phyloP scores from a whole-genome alignment of 2,797 vertebrate species.

The Gephyroberyx darwinii region DNA sequence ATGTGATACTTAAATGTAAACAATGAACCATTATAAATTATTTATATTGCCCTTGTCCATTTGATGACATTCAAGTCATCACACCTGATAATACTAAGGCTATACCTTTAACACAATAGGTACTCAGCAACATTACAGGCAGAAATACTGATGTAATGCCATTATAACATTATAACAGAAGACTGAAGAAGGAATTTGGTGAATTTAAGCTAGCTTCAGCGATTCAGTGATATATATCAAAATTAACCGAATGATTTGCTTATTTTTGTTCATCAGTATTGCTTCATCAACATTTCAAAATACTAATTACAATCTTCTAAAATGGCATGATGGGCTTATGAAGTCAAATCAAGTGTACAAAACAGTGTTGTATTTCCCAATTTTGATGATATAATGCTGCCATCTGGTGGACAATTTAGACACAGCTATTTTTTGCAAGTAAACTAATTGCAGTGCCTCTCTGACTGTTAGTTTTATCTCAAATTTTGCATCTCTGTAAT shows the following conservation, averaged over 20 bases:
- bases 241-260: no score
- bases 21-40: no score
- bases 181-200: background rate
- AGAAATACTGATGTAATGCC: background rate
- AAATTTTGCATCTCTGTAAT: background rate
- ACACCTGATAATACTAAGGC: no score
- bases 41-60: no score
- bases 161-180: no score
- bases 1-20: background rate
- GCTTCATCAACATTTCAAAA: background rate
- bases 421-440: background rate
- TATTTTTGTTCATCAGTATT: background rate
- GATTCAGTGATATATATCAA: background rate
- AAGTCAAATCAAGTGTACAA: background rate
- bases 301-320: background rate
- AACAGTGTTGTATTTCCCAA: background rate
- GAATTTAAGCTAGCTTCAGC: background rate
- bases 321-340: background rate
- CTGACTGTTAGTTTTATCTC: background rate
- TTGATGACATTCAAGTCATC: no score
- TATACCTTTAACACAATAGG: background rate
- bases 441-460: background rate
- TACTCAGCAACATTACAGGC: background rate
- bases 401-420: slow-evolving; percentile 66
- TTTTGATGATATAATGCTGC: slow-evolving; percentile 62